These are phyloP conservation scores for Accipiter cooperii DNA, from an alignment of 2,113 vertebrate species.

Conservation along the genomic window DNA sequence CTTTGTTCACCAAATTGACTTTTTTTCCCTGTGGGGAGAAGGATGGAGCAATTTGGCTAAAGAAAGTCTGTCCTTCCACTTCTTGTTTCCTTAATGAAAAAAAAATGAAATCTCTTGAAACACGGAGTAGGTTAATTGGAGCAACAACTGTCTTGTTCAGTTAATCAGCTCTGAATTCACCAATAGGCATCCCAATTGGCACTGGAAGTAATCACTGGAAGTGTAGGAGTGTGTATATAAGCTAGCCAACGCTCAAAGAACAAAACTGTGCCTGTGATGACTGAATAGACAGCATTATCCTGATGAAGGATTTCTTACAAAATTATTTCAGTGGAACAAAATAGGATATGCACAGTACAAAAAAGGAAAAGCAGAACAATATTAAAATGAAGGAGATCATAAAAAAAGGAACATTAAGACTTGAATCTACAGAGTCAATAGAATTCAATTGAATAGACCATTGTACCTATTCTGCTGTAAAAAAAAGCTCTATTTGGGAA, in stretches of 20 bases:
- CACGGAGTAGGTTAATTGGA: conserved; percentile 31
- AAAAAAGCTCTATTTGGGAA: not conserved
- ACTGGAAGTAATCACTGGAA: conserved; percentile 33
- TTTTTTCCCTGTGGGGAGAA: not conserved
- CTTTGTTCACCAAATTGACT: conserved; percentile 29
- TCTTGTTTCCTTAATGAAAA: conserved; percentile 34
- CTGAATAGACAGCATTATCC: conserved; percentile 24
- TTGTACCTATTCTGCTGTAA: not conserved
- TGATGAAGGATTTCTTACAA: conserved; percentile 17
- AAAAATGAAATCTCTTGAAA: conserved; percentile 37
- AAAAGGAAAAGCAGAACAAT: conserved; percentile 11
- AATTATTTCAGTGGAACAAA: conserved; percentile 21
- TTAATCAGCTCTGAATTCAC: conserved; percentile 52
- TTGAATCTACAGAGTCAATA: not conserved
- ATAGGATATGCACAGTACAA: not conserved
- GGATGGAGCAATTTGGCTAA: not conserved
- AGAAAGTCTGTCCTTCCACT: conserved; percentile 1
- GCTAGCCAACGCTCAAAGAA: conserved; percentile 7
- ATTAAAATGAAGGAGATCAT: not conserved
- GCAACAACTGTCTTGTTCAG: conserved; percentile 30
- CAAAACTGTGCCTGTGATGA: not conserved
- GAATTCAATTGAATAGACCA: conserved; percentile 1
- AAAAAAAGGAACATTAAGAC: conserved; percentile 6
- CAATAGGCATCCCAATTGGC: conserved; percentile 51
- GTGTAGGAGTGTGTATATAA: conserved; percentile 3